Evolutionary conservation across 2,797 vertebrate species (phyloP), one percentile per base, ranked within the genome.

Genomic region (Alosa sapidissima): DNA sequence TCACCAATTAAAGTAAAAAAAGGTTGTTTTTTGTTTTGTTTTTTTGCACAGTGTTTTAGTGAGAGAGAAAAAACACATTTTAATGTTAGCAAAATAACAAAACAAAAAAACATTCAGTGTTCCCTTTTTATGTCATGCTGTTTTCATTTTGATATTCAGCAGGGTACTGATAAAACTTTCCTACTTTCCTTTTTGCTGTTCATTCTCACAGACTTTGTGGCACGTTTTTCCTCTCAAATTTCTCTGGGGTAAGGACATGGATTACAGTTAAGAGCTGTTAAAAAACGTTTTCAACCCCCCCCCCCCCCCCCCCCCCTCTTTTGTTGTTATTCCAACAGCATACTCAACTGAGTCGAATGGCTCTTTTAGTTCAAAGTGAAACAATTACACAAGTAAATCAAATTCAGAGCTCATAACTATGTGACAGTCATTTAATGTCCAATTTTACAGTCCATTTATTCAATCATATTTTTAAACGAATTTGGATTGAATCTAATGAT

Each of bases 341-440:
- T 75, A 36, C 16, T 75, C 13, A 0, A 19, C 6, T 19, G 72
- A 47, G 3, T 14, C 13, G 11, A 33, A 45, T 45, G 13, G 62
- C 68, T 58, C 13, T 19, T 7, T 78, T 78, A 47, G 16, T 14
- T 33, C 28, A 13, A 28, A 33, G 11, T 72, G 65, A 36, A 28
- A 36, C 28, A 72, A 72, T 72, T 78, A 45, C 41, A 47, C 19
- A 21, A 14, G 14, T 7, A 8, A 78, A 47, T 36, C 11, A 36
- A 65, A 8, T 47, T 19, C 72, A 47, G 41, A 45, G 41, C 72
- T 45, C 36, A 78, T 47, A 45, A 72, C 41, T 21, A 78, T 78
- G 41, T 78, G 72, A 78, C 72, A 78, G 72, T 16, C 14, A 47
- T 78, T 78, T 78, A 47, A 78, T 21, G 72, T 47, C 41, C 41